A percentile compares a stretch with the other conserved stretches of the same genome.
Evolutionary conservation across 2,797 vertebrate species (phyloP).

Genomic region (Sebastolobus alascanus): DNA sequence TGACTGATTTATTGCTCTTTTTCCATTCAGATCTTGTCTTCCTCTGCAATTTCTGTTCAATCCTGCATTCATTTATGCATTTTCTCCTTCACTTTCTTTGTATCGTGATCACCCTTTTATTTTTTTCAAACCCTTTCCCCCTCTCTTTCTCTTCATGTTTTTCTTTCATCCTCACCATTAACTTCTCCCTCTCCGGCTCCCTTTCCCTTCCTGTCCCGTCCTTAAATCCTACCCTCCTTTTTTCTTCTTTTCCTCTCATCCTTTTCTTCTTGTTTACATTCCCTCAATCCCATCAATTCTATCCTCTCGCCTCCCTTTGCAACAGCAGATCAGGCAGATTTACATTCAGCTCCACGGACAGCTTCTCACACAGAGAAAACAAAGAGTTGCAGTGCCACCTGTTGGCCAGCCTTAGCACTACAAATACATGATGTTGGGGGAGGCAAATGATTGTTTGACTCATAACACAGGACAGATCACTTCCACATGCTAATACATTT

Average conservation of each 20-base stretch:
- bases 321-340: slow-evolving; percentile 67
- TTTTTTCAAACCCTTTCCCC: slow-evolving; percentile 8
- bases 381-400: slow-evolving; percentile 80
- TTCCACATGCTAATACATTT: slow-evolving; percentile 59
- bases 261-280: slow-evolving; percentile 61
- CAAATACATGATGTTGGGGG: not conserved
- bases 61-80: slow-evolving; percentile 34
- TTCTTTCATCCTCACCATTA: slow-evolving; percentile 27
- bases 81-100: slow-evolving; percentile 33
- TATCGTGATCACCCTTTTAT: slow-evolving; percentile 27
- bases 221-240: slow-evolving; percentile 43
- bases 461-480: slow-evolving; percentile 54
- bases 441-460: slow-evolving; percentile 42
- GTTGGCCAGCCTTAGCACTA: slow-evolving; percentile 39
- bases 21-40: slow-evolving; percentile 29
- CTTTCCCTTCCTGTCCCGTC: not conserved
- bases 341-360: slow-evolving; percentile 73
- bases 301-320: slow-evolving; percentile 37
- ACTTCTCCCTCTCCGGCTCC: not conserved
- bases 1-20: slow-evolving; percentile 30
- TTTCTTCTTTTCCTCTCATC: slow-evolving; percentile 7
- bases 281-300: slow-evolving; percentile 53
- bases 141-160: slow-evolving; percentile 13
- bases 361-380: slow-evolving; percentile 21
- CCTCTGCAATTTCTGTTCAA: slow-evolving; percentile 25